Base-by-base conservation (phyloP, 2,797 vertebrate species). In the Serranus cabrilla region DNA sequence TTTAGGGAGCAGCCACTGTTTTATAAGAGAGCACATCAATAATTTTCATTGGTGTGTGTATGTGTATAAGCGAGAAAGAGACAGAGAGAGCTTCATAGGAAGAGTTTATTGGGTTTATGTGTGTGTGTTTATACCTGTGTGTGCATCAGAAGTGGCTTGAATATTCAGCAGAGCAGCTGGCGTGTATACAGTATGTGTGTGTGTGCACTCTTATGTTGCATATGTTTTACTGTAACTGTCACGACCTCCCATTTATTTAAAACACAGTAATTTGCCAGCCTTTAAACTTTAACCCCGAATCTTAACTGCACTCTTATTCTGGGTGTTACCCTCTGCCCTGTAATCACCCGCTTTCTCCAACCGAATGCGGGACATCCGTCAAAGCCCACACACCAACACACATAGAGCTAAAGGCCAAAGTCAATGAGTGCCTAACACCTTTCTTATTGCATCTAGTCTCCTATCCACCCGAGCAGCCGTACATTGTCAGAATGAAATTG, bases 21-120 rank as follows among this genome's bases (percentile, higher is more conserved):
- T 93, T 94, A 93, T 91, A 94, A 93, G 92, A 91, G 92, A 93
- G 93, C 87, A 91, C 94, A 94, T 94, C 93, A 94, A 94, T 93
- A 93, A 94, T 93, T 89, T 92, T 91, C 92, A 89, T 81, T 87
- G 80, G 82, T 86, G 56, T 61, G 74, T 64, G 71, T 47, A 73
- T 84, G 76, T 70, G 54, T 66, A 45, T 51, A 58, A 73, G 74
- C 6, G 59, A 73, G 73, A 59, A 60, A 64, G 63, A 42, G 68
- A 52, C n/a, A 23, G 49, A 11, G 71, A 42, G 60, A 71, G 70
- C 68, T 52, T 70, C 60, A 56, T 59, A 70, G 82, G 18, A 72
- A 64, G 82, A 68, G 86, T 91, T 91, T 86, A 89, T 82, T 76
- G 84, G 79, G 89, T 91, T 90, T 86, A 66, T 78, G 74, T 68